Percentiles rank a stretch among this genome's conserved stretches.
These are phyloP conservation scores for Eubucco bourcierii DNA, from an alignment of 2,113 vertebrate genomes.

Conservation along the genomic window DNA sequence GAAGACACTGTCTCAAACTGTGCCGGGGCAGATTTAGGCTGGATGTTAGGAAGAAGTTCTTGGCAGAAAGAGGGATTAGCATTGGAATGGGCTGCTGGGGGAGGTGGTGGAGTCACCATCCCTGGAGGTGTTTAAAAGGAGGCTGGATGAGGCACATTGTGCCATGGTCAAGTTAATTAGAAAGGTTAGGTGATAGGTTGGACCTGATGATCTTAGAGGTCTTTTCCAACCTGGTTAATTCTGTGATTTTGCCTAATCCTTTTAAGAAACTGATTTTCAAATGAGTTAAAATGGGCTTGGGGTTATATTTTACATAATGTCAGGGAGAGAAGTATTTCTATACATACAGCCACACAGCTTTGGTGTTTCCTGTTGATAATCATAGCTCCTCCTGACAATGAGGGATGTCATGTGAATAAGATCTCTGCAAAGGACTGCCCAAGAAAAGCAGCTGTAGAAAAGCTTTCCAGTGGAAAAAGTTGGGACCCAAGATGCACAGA, in stretches of 20 bases:
- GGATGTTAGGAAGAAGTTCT: too few relatives aligned
- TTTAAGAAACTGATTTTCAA: neutral
- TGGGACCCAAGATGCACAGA: neutral
- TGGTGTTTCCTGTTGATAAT: neutral
- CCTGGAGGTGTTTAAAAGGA: too few relatives aligned
- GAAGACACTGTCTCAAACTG: too few relatives aligned
- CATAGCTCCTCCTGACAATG: neutral
- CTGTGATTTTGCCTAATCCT: neutral
- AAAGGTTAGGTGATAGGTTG: too few relatives aligned
- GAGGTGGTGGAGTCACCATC: too few relatives aligned
- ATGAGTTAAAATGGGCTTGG: neutral
- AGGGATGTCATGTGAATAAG: neutral
- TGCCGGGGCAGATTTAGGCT: too few relatives aligned
- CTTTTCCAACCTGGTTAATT: too few relatives aligned
- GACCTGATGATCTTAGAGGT: too few relatives aligned
- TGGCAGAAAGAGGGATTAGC: too few relatives aligned
- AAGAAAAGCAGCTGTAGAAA: neutral
- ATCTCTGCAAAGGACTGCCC: neutral
- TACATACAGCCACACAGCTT: neutral
- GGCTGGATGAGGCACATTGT: too few relatives aligned
- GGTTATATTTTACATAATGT: neutral
- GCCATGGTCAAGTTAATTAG: too few relatives aligned
- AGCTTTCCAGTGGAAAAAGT: neutral
- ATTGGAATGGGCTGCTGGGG: too few relatives aligned
- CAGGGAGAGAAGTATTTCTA: neutral